Evolutionary conservation across 1,140 invertebrate genomes (phyloP).

Genomic region (Listronotus bonariensis): DNA sequence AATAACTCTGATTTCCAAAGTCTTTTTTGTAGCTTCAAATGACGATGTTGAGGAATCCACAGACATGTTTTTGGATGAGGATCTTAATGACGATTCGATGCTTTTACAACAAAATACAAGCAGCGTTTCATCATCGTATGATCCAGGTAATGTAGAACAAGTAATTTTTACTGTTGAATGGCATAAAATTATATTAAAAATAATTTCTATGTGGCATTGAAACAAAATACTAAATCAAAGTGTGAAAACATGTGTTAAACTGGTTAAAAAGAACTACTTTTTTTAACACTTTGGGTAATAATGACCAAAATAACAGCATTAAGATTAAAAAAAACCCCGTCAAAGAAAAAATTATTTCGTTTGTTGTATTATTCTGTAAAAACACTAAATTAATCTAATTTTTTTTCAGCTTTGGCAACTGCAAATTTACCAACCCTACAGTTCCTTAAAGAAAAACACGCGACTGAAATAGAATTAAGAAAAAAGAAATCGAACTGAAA

Average conservation of each 20-base stretch:
- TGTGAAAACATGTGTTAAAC: too few relatives aligned
- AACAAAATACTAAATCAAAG: too few relatives aligned
- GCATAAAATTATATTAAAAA: too few relatives aligned
- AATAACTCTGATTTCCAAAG: background rate
- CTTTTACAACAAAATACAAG: conserved; percentile 2
- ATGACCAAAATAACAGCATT: too few relatives aligned
- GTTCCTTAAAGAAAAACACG: conserved; percentile 33
- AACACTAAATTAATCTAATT: background rate
- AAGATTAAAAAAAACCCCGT: too few relatives aligned
- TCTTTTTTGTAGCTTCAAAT: conserved; percentile 24
- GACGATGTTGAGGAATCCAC: conserved; percentile 27
- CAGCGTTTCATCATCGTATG: conserved; percentile 17
- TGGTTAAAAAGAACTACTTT: too few relatives aligned
- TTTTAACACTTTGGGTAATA: too few relatives aligned
- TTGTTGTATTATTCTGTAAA: too few relatives aligned
- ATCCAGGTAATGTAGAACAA: conserved; percentile 13
- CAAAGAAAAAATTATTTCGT: too few relatives aligned
- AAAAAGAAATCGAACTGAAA: conserved; percentile 22
- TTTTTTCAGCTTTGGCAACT: background rate
- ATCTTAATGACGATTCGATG: conserved; percentile 21
- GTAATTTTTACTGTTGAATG: too few relatives aligned
- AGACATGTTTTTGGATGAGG: conserved; percentile 33
- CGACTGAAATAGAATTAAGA: conserved; percentile 19
- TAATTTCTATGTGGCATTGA: too few relatives aligned
- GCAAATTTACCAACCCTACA: conserved; percentile 16